Percentiles rank a stretch among this genome's conserved stretches.
phyloP scores from a whole-genome alignment of 2,113 vertebrate species.

The Laterallus jamaicensis region DNA sequence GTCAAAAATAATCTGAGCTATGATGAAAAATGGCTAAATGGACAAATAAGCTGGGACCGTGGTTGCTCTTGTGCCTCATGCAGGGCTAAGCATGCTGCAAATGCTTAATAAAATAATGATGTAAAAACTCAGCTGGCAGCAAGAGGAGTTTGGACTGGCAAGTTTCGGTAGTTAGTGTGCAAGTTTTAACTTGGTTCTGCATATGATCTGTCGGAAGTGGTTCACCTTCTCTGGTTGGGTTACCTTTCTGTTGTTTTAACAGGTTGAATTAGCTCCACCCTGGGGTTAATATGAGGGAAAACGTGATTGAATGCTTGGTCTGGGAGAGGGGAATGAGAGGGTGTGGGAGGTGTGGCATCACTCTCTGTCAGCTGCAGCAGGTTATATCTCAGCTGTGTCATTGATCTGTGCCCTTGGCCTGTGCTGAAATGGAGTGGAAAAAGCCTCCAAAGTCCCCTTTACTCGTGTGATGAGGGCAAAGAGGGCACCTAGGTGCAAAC shows the following conservation, averaged over 20 bases:
- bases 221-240: not conserved
- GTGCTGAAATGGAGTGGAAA: not conserved
- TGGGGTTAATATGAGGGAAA: not conserved
- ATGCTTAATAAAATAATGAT: not conserved
- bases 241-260: not conserved
- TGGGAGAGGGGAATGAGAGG: not conserved
- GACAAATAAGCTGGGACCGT: not conserved
- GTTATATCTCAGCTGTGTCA: not conserved
- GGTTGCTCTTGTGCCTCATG: not conserved
- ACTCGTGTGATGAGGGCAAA: not conserved
- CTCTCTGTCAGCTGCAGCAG: not conserved
- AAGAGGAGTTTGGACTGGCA: not conserved
- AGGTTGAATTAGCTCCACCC: not conserved
- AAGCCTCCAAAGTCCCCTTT: not conserved
- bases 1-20: constrained; percentile 49
- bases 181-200: not conserved
- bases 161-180: not conserved
- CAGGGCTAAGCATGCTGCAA: not conserved
- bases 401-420: not conserved
- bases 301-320: not conserved
- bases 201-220: not conserved
- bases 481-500: not conserved
- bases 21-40: constrained; percentile 45
- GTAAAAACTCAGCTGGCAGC: not conserved
- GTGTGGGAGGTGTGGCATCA: not conserved